Conservation (phyloP, 2,797 vertebrate genomes). For the Mormyrops attenuatus region DNA sequence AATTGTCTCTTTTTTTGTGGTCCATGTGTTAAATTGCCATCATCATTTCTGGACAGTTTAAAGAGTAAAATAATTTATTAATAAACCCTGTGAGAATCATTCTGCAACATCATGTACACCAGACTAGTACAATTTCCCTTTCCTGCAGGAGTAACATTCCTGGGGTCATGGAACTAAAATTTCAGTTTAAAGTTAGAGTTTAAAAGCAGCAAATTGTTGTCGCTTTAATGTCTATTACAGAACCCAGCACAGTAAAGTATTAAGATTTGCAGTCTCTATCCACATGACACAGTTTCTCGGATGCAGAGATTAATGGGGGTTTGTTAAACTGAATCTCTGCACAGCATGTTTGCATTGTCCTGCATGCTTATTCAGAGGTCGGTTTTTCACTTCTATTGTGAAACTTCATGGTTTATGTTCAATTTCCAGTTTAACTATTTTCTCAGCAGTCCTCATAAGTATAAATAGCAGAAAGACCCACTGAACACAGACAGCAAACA, state of each 20-base stretch:
- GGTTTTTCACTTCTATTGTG: background rate
- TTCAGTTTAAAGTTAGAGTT: conserved; percentile 40
- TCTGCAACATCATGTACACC: conserved; percentile 42
- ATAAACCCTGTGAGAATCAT: background rate
- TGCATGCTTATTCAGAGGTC: background rate
- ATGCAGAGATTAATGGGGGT: conserved; percentile 59
- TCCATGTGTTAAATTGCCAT: background rate
- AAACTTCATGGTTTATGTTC: background rate
- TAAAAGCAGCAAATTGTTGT: conserved; percentile 51
- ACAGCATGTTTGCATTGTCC: conserved; percentile 29
- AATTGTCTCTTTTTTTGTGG: background rate
- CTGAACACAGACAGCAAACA: background rate
- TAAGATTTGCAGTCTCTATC: conserved; percentile 26
- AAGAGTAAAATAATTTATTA: conserved; percentile 43
- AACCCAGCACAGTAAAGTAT: conserved; percentile 9
- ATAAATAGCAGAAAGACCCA: background rate
- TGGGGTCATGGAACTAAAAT: conserved; percentile 50
- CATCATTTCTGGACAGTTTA: conserved; percentile 29
- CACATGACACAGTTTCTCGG: conserved; percentile 41
- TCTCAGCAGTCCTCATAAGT: background rate
- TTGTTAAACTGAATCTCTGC: conserved; percentile 59
- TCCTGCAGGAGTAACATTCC: conserved; percentile 49
- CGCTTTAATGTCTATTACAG: conserved; percentile 34
- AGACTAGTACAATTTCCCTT: conserved; percentile 51
- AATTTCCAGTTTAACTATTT: background rate